Evolutionary conservation across 2,888 invertebrate species (phyloP), one percentile per base, ranked within the genome.

Genomic region (Thecocarcelia acutangulata): DNA sequence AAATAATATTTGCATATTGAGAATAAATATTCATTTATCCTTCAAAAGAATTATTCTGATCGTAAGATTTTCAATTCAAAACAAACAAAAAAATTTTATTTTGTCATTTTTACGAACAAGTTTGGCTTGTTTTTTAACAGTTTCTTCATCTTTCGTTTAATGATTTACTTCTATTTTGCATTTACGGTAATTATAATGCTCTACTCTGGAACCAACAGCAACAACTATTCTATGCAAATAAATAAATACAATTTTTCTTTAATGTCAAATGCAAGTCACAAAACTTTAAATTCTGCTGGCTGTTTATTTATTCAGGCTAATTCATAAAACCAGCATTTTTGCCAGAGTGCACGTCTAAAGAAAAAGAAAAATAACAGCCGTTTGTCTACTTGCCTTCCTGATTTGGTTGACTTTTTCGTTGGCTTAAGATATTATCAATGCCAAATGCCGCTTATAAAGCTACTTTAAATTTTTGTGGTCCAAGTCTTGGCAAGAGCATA

Each of bases 171-270:
- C 56, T 58, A 66, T 66, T 70, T 72, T 79, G 66, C 72, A 73
- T 66, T 79, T 79, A 79, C 78, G 72, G 78, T 79, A 79, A 79
- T 79, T 79, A 79, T 46, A 68, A 79, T 46, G 73, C 40, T 68
- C 52, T 66, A 44, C 28, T 24, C 54, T n/a, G 11, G 13, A 28
- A 9, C 3, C 69, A 54, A 63, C 61, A 9, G 1, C 69, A 46
- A 69, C 69, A 46, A 69, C 61, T 50, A 46, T 68, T 66, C 64
- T 54, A 69, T 76, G 54, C 68, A 68, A 68, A 75, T 73, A 74
- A 68, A 69, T 54, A 69, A 68, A 76, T 61, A 76, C 52, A 61
- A 52, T 69, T 54, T 33, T 61, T 61, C 44, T 76, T 37, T 37
- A 66, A 73, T 79, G 78, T 79, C 78, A 79, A 66, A 79, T 59